Conservation (phyloP, 2,113 vertebrate species). For the Holacanthus passer region DNA sequence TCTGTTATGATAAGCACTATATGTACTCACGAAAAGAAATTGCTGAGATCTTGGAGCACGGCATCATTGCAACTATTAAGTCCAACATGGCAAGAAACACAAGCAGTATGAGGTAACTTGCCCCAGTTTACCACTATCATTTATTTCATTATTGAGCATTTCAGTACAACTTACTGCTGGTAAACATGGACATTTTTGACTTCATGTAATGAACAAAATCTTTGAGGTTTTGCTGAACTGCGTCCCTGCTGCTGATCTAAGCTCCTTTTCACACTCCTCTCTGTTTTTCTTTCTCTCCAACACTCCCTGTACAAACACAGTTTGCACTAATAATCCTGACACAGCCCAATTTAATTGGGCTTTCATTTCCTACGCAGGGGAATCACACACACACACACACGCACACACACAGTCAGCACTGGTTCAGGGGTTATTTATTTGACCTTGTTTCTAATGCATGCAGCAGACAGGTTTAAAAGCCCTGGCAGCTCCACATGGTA, state of each 20-base stretch:
- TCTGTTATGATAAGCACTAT: neutral
- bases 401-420: conserved; percentile 1
- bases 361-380: conserved; percentile 57
- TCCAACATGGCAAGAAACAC: neutral
- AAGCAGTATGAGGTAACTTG: neutral
- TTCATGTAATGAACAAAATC: neutral
- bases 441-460: conserved; percentile 54
- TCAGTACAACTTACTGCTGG: neutral
- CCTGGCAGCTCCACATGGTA: conserved; percentile 47
- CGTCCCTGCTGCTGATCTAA: conserved; percentile 49
- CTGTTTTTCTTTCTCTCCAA: conserved; percentile 61
- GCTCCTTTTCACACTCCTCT: conserved; percentile 51
- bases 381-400: conserved; percentile 32
- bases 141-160: neutral
- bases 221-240: neutral
- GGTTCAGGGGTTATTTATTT: conserved; percentile 46
- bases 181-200: neutral
- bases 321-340: conserved; percentile 64
- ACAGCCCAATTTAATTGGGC: conserved; percentile 63
- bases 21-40: neutral
- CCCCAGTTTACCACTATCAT: neutral
- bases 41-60: neutral
- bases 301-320: conserved; percentile 63
- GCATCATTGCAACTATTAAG: too few relatives aligned
- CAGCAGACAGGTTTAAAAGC: conserved; percentile 65